Evolutionary conservation across 2,888 invertebrate species (phyloP).

Genomic region (Calameuta pallipes): DNA sequence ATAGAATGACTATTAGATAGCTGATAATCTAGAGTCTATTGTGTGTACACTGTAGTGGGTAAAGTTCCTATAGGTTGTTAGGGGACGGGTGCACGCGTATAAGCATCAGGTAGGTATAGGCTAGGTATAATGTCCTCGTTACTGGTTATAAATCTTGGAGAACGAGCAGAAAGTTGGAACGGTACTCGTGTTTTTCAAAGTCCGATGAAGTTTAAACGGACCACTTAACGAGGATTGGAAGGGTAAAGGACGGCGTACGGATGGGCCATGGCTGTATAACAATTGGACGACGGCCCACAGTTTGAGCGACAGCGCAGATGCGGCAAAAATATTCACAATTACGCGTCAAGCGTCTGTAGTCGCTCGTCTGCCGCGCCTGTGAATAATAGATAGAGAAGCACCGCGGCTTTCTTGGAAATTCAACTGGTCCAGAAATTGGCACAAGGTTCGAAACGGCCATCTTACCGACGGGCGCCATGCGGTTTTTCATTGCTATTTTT

Average conservation of each 20-base stretch:
- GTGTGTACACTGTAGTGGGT: background rate
- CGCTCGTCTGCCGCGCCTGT: conserved; percentile 26
- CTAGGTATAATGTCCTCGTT: background rate
- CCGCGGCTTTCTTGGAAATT: conserved; percentile 45
- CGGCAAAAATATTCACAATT: conserved; percentile 64
- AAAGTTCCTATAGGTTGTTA: background rate
- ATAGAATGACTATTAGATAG: background rate
- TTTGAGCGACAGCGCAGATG: conserved; percentile 62
- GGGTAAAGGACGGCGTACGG: background rate
- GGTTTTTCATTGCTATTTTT: conserved; percentile 31
- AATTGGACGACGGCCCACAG: conserved; percentile 63
- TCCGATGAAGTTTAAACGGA: background rate
- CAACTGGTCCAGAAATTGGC: conserved; percentile 55
- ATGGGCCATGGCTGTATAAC: conserved; percentile 25
- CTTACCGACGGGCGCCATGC: conserved; percentile 29
- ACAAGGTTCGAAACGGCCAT: conserved; percentile 51
- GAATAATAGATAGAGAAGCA: background rate
- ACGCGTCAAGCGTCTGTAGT: conserved; percentile 49
- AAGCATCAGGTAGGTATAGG: background rate
- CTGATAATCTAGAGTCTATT: background rate
- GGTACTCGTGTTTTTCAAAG: background rate
- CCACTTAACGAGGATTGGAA: background rate
- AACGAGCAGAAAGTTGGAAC: background rate
- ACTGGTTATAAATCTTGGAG: background rate
- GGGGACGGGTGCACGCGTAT: background rate